These are phyloP conservation scores for Siderastrea radians DNA, from an alignment of 92 coral and sea anemone species.

Conservation along the genomic window DNA sequence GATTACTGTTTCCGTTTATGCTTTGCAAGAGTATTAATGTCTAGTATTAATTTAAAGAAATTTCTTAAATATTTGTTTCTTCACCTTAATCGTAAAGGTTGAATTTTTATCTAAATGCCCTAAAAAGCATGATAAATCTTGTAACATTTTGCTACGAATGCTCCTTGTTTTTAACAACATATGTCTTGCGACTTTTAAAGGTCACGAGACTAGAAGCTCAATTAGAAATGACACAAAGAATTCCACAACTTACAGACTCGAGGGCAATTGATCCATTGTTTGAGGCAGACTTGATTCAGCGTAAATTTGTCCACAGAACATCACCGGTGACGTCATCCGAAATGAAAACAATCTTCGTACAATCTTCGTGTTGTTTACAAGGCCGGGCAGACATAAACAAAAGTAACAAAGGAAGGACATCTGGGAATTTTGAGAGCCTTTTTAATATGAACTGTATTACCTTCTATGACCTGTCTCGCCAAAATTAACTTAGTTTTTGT, in stretches of 20 bases:
- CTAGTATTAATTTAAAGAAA: too few species aligned
- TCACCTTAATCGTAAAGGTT: too few species aligned
- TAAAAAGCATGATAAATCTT: too few species aligned
- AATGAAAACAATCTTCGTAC: not conserved
- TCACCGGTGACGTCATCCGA: not conserved
- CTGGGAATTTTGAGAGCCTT: not conserved
- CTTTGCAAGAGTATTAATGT: too few species aligned
- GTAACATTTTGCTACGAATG: too few species aligned
- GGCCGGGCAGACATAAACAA: not conserved
- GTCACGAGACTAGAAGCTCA: too few species aligned
- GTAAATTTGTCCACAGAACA: not conserved
- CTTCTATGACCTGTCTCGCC: conserved; percentile 4
- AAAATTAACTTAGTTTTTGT: not conserved
- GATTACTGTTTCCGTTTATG: too few species aligned
- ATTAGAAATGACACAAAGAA: not conserved
- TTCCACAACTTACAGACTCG: not conserved
- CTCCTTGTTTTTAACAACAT: too few species aligned
- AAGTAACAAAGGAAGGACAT: conserved; percentile 21
- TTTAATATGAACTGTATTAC: not conserved
- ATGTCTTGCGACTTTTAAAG: too few species aligned
- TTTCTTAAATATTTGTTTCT: too few species aligned
- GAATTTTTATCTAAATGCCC: too few species aligned
- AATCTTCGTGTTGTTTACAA: not conserved
- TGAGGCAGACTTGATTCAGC: not conserved
- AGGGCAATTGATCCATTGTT: not conserved